Evolutionary conservation across 2,113 vertebrate species (phyloP).

Genomic region (Cinclus mexicanus): DNA sequence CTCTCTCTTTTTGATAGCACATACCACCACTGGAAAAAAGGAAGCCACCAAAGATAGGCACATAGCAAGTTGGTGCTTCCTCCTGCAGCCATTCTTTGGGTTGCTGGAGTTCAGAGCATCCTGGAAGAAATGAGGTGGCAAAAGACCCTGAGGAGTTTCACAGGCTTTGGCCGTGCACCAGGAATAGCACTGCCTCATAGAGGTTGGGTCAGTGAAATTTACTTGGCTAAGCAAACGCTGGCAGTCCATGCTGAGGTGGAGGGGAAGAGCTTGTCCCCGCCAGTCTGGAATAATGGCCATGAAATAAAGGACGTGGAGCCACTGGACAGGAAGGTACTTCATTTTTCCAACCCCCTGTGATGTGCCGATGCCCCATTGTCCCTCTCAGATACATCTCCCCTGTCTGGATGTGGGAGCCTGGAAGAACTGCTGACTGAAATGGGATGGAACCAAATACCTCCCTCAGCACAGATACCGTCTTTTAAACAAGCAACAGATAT

Average conservation of each 20-base stretch:
- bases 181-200: not conserved
- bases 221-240: not conserved
- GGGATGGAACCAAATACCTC: not conserved
- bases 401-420: not conserved
- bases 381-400: not conserved
- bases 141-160: not conserved
- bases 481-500: not conserved
- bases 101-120: not conserved
- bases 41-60: not conserved
- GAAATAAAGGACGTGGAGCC: not conserved
- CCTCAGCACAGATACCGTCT: not conserved
- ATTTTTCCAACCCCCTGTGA: not conserved
- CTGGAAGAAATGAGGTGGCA: not conserved
- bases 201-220: not conserved
- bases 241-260: not conserved
- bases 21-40: not conserved
- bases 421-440: not conserved
- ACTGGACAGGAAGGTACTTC: not conserved
- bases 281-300: not conserved
- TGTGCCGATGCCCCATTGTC: fast-evolving
- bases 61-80: not conserved
- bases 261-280: not conserved
- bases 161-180: not conserved
- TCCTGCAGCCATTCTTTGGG: not conserved
- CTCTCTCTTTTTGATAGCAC: not conserved